A percentile compares a stretch with the other conserved stretches of the same genome.
Evolutionary conservation across 2,797 vertebrate genomes (phyloP).

Genomic region (Masticophis lateralis): DNA sequence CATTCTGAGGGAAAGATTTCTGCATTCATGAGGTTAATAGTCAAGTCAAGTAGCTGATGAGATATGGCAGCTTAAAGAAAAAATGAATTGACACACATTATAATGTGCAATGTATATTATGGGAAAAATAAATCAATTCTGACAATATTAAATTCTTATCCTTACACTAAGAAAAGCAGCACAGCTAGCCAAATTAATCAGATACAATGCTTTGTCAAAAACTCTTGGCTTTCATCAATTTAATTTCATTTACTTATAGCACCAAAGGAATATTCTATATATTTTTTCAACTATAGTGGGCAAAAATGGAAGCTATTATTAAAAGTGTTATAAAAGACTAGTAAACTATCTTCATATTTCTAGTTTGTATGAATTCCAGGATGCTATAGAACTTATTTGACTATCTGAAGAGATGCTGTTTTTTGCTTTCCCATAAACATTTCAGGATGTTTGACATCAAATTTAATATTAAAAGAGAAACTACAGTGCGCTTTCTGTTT

Average conservation of each 20-base stretch:
- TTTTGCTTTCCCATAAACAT: not conserved
- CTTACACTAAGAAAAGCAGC: conserved; percentile 43
- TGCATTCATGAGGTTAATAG: not conserved
- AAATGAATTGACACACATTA: not conserved
- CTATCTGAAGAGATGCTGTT: not conserved
- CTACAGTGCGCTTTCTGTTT: not conserved
- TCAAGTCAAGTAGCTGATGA: conserved; percentile 47
- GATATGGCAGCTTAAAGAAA: not conserved
- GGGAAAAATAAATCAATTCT: not conserved
- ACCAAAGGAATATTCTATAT: not conserved
- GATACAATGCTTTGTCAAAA: conserved; percentile 16
- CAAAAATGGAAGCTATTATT: not conserved
- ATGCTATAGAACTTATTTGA: not conserved
- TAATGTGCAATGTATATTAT: accelerated
- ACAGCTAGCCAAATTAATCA: conserved; percentile 4
- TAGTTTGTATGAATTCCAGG: not conserved
- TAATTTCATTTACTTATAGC: not conserved
- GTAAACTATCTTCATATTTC: not conserved
- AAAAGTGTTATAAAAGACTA: not conserved
- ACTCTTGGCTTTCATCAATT: not conserved
- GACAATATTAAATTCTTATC: conserved; percentile 1
- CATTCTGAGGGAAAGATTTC: not conserved
- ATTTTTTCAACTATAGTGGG: not conserved
- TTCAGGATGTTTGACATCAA: not conserved
- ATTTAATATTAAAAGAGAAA: not conserved